Conservation (phyloP, 2,888 invertebrate species). For the Nemotelus pantherinus region DNA sequence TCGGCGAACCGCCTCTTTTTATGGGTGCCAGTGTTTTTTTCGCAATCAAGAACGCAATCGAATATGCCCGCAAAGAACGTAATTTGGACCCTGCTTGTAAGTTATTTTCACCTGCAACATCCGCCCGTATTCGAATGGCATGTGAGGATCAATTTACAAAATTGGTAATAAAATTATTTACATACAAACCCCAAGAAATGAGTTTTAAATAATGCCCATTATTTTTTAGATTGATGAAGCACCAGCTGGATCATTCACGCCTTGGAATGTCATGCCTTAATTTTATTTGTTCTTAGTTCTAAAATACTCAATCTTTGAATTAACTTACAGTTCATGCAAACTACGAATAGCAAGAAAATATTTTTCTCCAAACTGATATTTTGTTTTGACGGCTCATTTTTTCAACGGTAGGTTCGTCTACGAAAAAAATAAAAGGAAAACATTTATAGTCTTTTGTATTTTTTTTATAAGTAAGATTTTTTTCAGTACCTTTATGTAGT, state of each 20-base stretch:
- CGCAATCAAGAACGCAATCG: constrained; percentile 89
- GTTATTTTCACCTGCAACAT: constrained; percentile 86
- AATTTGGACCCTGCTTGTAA: constrained; percentile 71
- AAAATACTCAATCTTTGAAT: too few relatives aligned
- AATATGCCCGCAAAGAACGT: constrained; percentile 78
- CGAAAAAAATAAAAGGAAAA: too few relatives aligned
- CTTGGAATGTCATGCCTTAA: constrained; percentile 66
- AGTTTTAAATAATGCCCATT: neutral
- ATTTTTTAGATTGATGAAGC: constrained; percentile 67
- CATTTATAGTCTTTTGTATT: too few relatives aligned
- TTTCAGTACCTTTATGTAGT: too few relatives aligned
- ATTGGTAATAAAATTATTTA: constrained; percentile 68
- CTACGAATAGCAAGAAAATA: constrained; percentile 16
- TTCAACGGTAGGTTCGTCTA: too few relatives aligned
- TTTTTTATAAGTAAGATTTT: too few relatives aligned
- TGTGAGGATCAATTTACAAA: constrained; percentile 85
- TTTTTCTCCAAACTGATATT: constrained; percentile 1
- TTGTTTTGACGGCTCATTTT: neutral
- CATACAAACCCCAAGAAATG: too few relatives aligned
- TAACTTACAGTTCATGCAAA: neutral
- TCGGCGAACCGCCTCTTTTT: constrained; percentile 95
- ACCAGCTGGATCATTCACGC: constrained; percentile 62
- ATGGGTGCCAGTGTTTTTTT: constrained; percentile 87
- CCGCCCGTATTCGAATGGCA: constrained; percentile 88
- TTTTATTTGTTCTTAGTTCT: neutral